Base-by-base conservation (phyloP, 2,888 invertebrate genomes). In the Gisinianus flammeolus region DNA sequence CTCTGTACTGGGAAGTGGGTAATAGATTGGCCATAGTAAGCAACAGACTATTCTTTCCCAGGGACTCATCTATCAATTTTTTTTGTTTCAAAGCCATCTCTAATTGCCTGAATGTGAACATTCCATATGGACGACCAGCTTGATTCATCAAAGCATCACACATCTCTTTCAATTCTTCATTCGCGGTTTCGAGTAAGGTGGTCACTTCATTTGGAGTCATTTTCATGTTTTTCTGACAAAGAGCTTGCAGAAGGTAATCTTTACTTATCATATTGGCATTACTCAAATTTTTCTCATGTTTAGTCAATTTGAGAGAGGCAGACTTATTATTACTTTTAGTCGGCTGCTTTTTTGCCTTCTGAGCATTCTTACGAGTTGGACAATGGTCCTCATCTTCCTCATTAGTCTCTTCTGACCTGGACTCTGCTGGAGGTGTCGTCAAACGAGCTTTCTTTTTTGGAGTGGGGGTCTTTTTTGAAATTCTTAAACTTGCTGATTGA, bases 71-170 rank as follows among this genome's bases (percentile, higher is more conserved):
- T 1, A 72, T n/a, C 3, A 58, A 28, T n/a, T 62, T 31, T 5
- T 56, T 26, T n/a, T n/a, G 1, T 33, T 33, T 26, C 2, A 72
- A 33, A 22, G 72, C 72, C 6, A 10, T 16, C 22, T 72, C 72
- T 0, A 72, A 22, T 16, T 72, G 72, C 1, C 72, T 31, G 12
- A 22, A 72, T 3, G 72, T 72, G 16, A 72, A 72, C n/a, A 72
- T 58, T 19, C 62, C 58, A 10, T 62, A 5, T 2, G n/a, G 31
- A 12, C 72, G 33, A 28, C 8, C 31, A 56, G 56, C 58, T 31
- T 28, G 30, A 0, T 8, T 1, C 30, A 54, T 26, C 0, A 72
- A 22, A 31, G 22, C 19, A 33, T 72, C 31, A 19, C 28, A 33
- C 22, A 72, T 0, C 5, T 0, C 1, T 22, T 72, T 62, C 8